Evolutionary conservation across 2,113 vertebrate genomes (phyloP), one percentile per base, ranked within the genome.

Genomic region (Cheilinus undulatus): DNA sequence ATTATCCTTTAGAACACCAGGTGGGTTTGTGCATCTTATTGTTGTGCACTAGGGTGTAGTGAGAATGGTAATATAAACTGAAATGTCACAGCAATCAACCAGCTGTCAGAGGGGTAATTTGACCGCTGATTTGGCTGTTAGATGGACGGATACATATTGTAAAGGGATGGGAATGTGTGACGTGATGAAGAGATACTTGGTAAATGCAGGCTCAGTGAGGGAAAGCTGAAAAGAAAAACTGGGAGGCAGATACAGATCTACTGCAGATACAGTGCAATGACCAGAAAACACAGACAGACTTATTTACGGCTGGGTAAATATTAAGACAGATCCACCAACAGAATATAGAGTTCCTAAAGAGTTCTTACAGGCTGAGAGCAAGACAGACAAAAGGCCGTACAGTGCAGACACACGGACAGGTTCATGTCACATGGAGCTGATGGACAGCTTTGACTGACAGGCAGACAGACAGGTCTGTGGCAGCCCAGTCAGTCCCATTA

Each of bases 401-500:
- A 65, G 51, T 26, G 10, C 75, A 76, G 73, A 70, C 77, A 79
- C 70, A 76, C 53, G 86, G 82, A 80, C 86, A 86, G 86, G 87
- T 84, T 65, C 14, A 79, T 86, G 83, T 82, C 81, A 85, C 71
- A 68, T 64, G 70, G 77, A 84, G 80, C 76, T 84, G 88, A 86
- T 78, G 86, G 91, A 86, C 72, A 80, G 71, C 50, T 86, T 68
- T 89, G 91, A 92, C 52, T 87, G 91, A 89, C 90, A 86, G 86
- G 80, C 86, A 88, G 88, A 90, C 88, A 92, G 87, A 85, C 90
- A 91, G 80, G 85, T 88, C 86, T 88, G 78, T 91, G 84, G 89
- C 89, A 88, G 87, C 89, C 81, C 85, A 90, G 86, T 89, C 87
- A 89, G 85, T 84, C 86, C 87, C 90, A 91, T 92, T 89, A 90